phyloP scores from a whole-genome alignment of 2,113 vertebrate genomes.

The Elephas maximus region DNA sequence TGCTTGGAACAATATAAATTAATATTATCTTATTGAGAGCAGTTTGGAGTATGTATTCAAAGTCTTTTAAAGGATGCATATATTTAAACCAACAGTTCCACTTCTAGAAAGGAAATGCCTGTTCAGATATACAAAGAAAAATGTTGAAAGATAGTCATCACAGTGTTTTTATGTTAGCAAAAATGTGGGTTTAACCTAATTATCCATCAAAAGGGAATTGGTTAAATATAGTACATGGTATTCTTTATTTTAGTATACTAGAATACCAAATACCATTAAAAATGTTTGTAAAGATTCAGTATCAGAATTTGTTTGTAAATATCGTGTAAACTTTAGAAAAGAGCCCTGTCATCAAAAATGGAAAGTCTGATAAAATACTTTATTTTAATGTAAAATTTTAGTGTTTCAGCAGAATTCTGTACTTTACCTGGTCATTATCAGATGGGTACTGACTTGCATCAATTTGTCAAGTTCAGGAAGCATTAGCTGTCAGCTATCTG shows the following conservation, averaged over 20 bases:
- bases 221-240: conserved; percentile 39
- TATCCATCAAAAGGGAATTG: conserved; percentile 48
- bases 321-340: conserved; percentile 24
- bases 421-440: conserved; percentile 86
- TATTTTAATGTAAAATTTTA: conserved; percentile 56
- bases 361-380: conserved; percentile 28
- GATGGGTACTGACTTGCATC: conserved; percentile 76
- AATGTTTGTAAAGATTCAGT: conserved; percentile 54
- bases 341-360: conserved; percentile 13
- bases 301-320: conserved; percentile 61
- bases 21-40: conserved; percentile 5
- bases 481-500: conserved; percentile 84
- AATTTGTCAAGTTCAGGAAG: conserved; percentile 82
- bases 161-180: conserved; percentile 53
- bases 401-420: conserved; percentile 58
- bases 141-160: conserved; percentile 41
- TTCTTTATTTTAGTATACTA: neutral
- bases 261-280: conserved; percentile 47
- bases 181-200: conserved; percentile 22
- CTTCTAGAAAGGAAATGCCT: conserved; percentile 61
- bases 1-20: conserved; percentile 47
- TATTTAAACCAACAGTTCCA: conserved; percentile 38
- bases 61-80: conserved; percentile 56
- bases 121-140: conserved; percentile 9
- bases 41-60: conserved; percentile 34